Evolutionary conservation across 2,888 invertebrate genomes (phyloP), one percentile per base, ranked within the genome.

Genomic region (Bombylius discolor): DNA sequence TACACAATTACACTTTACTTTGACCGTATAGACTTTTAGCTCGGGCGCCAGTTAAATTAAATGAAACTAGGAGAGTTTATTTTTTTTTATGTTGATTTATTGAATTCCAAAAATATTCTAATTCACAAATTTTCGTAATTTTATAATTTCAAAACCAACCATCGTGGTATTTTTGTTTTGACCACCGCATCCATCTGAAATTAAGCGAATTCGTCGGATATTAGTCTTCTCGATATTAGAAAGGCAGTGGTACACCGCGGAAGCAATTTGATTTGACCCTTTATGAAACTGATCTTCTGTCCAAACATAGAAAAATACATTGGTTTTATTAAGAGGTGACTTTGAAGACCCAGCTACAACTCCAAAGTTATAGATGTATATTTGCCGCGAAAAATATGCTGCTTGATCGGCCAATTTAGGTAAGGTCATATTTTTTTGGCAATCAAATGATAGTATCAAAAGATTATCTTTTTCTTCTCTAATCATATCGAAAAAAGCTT

Each of bases 201-300:
- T 56, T 36, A 69, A 59, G 32, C 64, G 62, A 53, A 68, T 56
- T 48, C 47, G 57, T 13, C 45, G 55, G n/a, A 62, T 58, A 14
- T 49, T 52, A 12, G 47, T 31, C 34, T 49, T 33, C 7, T 46
- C 45, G 46, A n/a, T 49, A 31, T 39, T n/a, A 23, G 23, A 44
- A 34, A 65, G 55, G n/a, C 58, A 48, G 55, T 66, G 58, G 47
- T 58, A 64, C 33, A 69, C 59, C 32, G 65, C 63, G 9, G 66
- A 66, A 8, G 65, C 59, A 50, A 70, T 67, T 62, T 67, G 61
- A 58, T 66, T 66, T 8, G 67, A 63, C 13, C 65, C 64, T 63
- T 69, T 68, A 31, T 51, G 47, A 56, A 52, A 59, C 53, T 63
- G 54, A 57, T 65, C 59, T 64, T 69, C 68, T 23, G 62, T 64